Evolutionary conservation across 2,888 invertebrate species (phyloP).

Genomic region (Trichogramma dendrolimi): DNA sequence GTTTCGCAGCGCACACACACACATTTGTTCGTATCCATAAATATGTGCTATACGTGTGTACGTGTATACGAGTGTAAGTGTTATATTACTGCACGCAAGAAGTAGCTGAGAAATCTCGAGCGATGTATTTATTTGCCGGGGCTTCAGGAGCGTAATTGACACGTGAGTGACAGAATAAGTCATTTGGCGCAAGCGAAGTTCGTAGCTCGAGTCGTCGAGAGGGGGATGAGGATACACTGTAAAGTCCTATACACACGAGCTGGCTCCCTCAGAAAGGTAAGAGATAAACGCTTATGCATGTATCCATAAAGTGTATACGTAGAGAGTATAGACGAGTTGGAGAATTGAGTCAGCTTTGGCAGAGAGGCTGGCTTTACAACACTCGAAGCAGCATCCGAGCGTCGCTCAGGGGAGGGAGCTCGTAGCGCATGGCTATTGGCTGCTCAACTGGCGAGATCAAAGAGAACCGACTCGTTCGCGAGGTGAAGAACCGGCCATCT

Average conservation of each 20-base stretch:
- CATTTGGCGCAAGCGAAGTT: slow-evolving; percentile 10
- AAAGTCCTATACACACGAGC: no score
- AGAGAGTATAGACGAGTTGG: slow-evolving; percentile 22
- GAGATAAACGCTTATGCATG: no score
- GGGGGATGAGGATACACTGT: no score
- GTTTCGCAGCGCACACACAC: slow-evolving; percentile 18
- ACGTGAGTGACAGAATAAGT: slow-evolving; percentile 18
- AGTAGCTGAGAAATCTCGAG: background rate
- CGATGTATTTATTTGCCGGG: slow-evolving; percentile 14
- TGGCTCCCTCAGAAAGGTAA: no score
- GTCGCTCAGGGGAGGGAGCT: slow-evolving; percentile 33
- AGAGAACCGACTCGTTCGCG: slow-evolving; percentile 52
- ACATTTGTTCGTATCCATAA: no score
- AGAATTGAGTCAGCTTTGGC: slow-evolving; percentile 2
- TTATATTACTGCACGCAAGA: no score
- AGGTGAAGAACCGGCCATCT: slow-evolving; percentile 53
- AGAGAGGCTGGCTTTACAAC: no score
- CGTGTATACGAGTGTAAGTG: no score
- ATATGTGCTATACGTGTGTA: no score
- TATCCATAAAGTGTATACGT: no score
- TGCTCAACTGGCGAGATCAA: slow-evolving; percentile 48
- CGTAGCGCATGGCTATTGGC: slow-evolving; percentile 30
- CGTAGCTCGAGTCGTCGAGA: no score
- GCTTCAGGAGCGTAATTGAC: slow-evolving; percentile 19
- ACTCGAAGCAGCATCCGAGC: slow-evolving; percentile 4